Evolutionary conservation across 1,140 invertebrate species (phyloP).

Genomic region (Eupristina koningsbergeri): DNA sequence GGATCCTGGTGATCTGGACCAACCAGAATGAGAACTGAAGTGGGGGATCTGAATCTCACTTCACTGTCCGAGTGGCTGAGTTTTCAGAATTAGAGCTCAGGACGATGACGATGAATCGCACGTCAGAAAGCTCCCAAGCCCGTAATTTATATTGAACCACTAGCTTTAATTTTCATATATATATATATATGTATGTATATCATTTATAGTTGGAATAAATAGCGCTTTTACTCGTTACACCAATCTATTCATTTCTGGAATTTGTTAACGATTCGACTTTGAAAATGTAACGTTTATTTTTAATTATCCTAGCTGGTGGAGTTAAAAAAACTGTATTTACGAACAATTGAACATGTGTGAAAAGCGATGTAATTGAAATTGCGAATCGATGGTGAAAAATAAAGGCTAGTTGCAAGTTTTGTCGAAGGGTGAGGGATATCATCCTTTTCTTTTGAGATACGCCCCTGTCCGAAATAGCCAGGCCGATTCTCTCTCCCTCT

Average conservation of each 20-base stretch:
- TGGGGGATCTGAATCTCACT: too few relatives aligned
- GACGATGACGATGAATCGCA: too few relatives aligned
- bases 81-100: too few relatives aligned
- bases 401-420: not conserved
- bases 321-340: not conserved
- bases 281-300: not conserved
- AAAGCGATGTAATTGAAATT: slow-evolving; percentile 10
- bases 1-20: too few relatives aligned
- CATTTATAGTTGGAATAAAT: not conserved
- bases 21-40: too few relatives aligned
- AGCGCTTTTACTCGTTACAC: not conserved
- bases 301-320: not conserved
- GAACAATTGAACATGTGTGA: not conserved
- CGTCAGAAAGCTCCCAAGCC: too few relatives aligned
- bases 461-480: not conserved
- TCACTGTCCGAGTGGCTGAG: too few relatives aligned
- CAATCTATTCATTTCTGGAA: not conserved
- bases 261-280: not conserved
- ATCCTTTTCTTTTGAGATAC: slow-evolving; percentile 25
- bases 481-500: not conserved
- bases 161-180: not conserved
- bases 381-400: slow-evolving; percentile 6
- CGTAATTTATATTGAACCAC: not conserved
- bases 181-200: too few relatives aligned
- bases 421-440: not conserved